phyloP scores from a whole-genome alignment of 2,797 vertebrate genomes.

The Sarcoramphus papa region DNA sequence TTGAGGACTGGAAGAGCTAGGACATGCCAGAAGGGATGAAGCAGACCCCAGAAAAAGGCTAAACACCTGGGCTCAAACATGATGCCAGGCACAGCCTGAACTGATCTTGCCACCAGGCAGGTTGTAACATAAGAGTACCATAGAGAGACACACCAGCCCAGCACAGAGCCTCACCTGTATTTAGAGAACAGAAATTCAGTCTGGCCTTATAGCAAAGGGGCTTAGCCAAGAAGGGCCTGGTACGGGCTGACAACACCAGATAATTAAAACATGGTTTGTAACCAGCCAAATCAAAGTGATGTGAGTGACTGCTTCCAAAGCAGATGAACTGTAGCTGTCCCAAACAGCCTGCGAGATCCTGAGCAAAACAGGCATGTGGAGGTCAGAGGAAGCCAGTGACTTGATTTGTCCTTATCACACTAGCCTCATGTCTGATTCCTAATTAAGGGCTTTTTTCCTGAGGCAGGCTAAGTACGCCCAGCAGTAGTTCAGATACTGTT shows the following conservation, averaged over 20 bases:
- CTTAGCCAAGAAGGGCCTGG: background rate
- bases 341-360: background rate
- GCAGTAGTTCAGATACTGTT: background rate
- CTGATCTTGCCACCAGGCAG: background rate
- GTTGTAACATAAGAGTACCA: background rate
- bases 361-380: background rate
- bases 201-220: background rate
- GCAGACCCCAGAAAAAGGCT: background rate
- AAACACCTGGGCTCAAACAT: background rate
- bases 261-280: background rate
- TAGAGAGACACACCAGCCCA: background rate
- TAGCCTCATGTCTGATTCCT: background rate
- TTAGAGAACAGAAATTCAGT: background rate
- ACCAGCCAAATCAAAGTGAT: background rate
- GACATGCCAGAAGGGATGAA: background rate
- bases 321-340: background rate
- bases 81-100: background rate
- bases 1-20: background rate
- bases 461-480: background rate
- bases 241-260: background rate
- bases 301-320: background rate
- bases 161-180: background rate
- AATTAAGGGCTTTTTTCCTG: background rate
- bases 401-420: background rate
- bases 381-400: background rate